Base-by-base conservation (phyloP, 1,140 invertebrate genomes). In the Anastatus disparis region DNA sequence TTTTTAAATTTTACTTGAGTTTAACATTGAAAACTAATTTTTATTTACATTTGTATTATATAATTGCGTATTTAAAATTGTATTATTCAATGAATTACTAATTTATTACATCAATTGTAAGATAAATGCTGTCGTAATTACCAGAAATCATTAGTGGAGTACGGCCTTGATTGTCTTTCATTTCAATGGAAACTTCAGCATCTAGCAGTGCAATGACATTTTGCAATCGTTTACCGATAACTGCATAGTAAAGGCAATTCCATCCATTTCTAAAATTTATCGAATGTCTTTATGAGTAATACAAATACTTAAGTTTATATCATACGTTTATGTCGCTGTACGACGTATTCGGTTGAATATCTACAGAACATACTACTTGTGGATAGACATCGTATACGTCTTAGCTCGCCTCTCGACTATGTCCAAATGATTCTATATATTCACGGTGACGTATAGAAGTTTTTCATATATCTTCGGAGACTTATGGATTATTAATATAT, bases 141-240 rank as follows among this genome's bases (percentile, higher is more conserved):
- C 72, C 74, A 35, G 78, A 76, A 6, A 65, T 70, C 77, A 80
- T 80, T 10, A 81, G 66, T 0, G 78, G 73, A 12, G 78, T 80
- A 46, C 76, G 58, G 2, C 76, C 73, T 7, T 68, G 38, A 1
- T 17, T 24, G 38, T 77, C 74, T n/a, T 24, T 35, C 15, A 52
- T 70, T 68, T 88, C 79, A 9, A 86, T 75, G 2, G 75, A 69
- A 0, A 80, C 77, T 6, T 83, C 84, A 10, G 75, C 61, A 27
- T 86, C 79, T 22, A 88, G 69, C n/a, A 88, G 75, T 13, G 81
- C 73, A 13, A 70, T 69, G 2, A 87, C 81, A 72, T 87, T 78
- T 42, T 40, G 46, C 20, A 76, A 35, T 29, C 67, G 48, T 31
- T 70, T 70, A 8, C 73, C 75, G 20, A 72, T 58, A n/a, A 78